A percentile compares a stretch with the other conserved stretches of the same genome.
phyloP scores from a whole-genome alignment of 2,888 invertebrate genomes.

The Drosophila fulvimacula region DNA sequence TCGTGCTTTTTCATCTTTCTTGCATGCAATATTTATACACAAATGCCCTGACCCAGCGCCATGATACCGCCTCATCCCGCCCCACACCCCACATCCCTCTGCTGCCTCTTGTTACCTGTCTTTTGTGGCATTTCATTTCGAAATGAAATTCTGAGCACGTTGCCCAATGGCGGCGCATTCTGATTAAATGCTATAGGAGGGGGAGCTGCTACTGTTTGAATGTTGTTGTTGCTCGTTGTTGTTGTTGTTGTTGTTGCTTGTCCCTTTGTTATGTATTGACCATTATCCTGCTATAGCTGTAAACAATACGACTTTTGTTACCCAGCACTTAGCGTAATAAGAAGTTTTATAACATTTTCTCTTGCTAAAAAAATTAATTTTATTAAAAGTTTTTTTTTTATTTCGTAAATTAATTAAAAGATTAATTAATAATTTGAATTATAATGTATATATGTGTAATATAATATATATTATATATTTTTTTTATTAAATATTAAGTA shows the following conservation, averaged over 20 bases:
- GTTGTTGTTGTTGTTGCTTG: constrained; percentile 23
- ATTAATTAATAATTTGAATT: too few relatives aligned
- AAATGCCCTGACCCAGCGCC: constrained; percentile 32
- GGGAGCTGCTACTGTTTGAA: constrained; percentile 39
- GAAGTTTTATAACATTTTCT: background rate
- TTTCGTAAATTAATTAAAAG: too few relatives aligned
- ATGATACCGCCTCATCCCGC: background rate
- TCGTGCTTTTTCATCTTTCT: constrained; percentile 35
- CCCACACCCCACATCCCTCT: background rate
- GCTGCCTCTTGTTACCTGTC: constrained; percentile 10
- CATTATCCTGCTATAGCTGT: constrained; percentile 17
- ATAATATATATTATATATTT: too few relatives aligned
- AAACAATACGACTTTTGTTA: constrained; percentile 12
- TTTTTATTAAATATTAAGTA: background rate
- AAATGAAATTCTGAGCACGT: constrained; percentile 78
- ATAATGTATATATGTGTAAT: too few relatives aligned
- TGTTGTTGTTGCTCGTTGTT: constrained; percentile 24
- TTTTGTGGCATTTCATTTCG: constrained; percentile 55
- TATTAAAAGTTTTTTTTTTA: too few relatives aligned
- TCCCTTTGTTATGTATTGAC: constrained; percentile 37
- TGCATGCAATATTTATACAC: constrained; percentile 71
- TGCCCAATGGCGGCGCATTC: constrained; percentile 51
- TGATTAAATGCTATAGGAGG: constrained; percentile 19
- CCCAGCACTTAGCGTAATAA: constrained; percentile 5
- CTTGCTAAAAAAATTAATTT: background rate